These are phyloP conservation scores for Drosophila barbarae DNA, from an alignment of 2,888 invertebrate genomes.

Conservation along the genomic window DNA sequence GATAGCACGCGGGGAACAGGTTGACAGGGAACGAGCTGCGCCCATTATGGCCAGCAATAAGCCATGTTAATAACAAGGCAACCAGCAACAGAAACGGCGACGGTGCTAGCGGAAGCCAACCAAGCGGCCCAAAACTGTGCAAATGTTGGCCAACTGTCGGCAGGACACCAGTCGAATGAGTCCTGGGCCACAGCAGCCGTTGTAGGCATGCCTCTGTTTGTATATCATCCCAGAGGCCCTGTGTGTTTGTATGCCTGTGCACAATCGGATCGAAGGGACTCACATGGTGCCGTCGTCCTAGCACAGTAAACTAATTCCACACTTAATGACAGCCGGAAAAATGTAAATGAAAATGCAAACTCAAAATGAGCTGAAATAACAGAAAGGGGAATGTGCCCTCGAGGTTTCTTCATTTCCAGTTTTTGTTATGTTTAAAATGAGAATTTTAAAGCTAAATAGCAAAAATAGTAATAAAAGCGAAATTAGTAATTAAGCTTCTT, in stretches of 20 bases:
- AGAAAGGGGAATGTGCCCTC: neutral
- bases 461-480: neutral
- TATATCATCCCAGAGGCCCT: conserved; percentile 11
- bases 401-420: neutral
- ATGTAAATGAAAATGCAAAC: conserved; percentile 6
- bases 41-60: conserved; percentile 68
- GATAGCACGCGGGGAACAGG: conserved; percentile 15
- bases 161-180: conserved; percentile 28
- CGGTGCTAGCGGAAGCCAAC: conserved; percentile 22
- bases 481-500: neutral
- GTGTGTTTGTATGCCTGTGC: conserved; percentile 15
- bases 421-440: neutral
- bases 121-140: conserved; percentile 62
- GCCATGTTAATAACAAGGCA: conserved; percentile 68
- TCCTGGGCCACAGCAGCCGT: conserved; percentile 21
- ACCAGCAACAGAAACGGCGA: conserved; percentile 30
- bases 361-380: neutral
- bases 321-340: conserved; percentile 43
- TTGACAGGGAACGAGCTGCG: conserved; percentile 49
- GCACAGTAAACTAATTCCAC: conserved; percentile 66
- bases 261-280: conserved; percentile 21
- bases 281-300: conserved; percentile 36
- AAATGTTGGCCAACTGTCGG: conserved; percentile 59
- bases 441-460: neutral
- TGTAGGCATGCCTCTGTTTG: conserved; percentile 28